Evolutionary conservation across 1,140 invertebrate genomes (phyloP).

Genomic region (Andricus grossulariae): DNA sequence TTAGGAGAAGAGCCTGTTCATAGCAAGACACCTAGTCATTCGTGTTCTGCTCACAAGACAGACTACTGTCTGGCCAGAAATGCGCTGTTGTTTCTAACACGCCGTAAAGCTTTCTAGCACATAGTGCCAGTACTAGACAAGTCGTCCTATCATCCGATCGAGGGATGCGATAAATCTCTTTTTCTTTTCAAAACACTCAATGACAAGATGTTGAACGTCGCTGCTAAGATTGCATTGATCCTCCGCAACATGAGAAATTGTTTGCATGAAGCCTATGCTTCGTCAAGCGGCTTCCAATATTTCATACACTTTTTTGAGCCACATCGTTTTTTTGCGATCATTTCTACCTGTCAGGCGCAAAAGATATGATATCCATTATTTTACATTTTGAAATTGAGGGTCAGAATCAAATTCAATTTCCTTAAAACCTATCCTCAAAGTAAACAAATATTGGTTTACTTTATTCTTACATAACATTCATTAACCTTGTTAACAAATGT

Average conservation of each 20-base stretch:
- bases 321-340: not conserved
- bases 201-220: conserved; percentile 18
- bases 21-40: conserved; percentile 9
- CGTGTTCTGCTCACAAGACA: conserved; percentile 5
- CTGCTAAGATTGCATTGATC: not conserved
- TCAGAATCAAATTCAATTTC: too few relatives aligned
- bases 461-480: too few relatives aligned
- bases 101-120: not conserved
- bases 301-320: not conserved
- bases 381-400: too few relatives aligned
- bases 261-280: not conserved
- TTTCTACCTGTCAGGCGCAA: not conserved
- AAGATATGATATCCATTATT: not conserved
- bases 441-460: too few relatives aligned
- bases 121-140: not conserved
- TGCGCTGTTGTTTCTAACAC: conserved; percentile 22
- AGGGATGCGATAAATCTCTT: conserved; percentile 24
- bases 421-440: too few relatives aligned
- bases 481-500: too few relatives aligned
- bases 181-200: not conserved
- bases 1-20: not conserved
- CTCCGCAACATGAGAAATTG: not conserved
- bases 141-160: conserved; percentile 20
- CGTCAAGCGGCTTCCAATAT: not conserved
- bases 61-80: conserved; percentile 1